Evolutionary conservation across 2,797 vertebrate species (phyloP), one percentile per base, ranked within the genome.

Genomic region (Sphenopsis melanotis): DNA sequence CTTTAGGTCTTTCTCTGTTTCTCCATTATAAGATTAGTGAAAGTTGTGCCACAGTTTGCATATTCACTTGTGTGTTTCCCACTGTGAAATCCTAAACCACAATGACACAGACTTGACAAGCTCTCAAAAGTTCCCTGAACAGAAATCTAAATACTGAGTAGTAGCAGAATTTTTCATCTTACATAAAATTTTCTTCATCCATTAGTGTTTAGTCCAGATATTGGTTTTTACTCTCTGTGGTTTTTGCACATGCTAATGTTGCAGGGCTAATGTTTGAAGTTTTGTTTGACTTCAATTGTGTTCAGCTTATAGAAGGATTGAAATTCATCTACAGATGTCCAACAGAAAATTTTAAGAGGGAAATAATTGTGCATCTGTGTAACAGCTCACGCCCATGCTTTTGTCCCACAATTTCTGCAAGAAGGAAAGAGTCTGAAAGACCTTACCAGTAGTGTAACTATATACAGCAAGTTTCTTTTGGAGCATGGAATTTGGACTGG

Each of bases 351-450:
- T 64, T 83, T 36, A 55, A 42, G 10, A 66, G 24, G 16, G 22
- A 81, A 70, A 49, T 70, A 61, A 41, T 2, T 55, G 32, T 32
- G 6, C 9, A 37, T 44, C 21, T 65, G 19, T 50, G 12, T 56
- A 57, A 49, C 17, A 56, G 19, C 8, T 49, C 8, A 0, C 37
- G 22, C 6, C 30, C 11, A 9, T 2, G 0, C 5, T 83, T 77
- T 34, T 70, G 47, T 55, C 56, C 27, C 56, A 59, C 36, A 81
- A 4, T 30, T 74, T 59, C 30, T 72, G 24, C 37, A 53, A 41
- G 56, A 52, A 37, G 22, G 20, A 59, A 46, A 16, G 12, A 63
- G 34, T 16, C 57, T 60, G 37, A 47, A 55, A 75, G 32, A 68
- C 19, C 34, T 59, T 27, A n/a, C 13, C 26, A 60, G 15, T 23